Evolutionary conservation across 64 coral and sea anemone genomes (phyloP), one percentile per base, ranked within the genome.

Genomic region (Stichodactyla mertensii): DNA sequence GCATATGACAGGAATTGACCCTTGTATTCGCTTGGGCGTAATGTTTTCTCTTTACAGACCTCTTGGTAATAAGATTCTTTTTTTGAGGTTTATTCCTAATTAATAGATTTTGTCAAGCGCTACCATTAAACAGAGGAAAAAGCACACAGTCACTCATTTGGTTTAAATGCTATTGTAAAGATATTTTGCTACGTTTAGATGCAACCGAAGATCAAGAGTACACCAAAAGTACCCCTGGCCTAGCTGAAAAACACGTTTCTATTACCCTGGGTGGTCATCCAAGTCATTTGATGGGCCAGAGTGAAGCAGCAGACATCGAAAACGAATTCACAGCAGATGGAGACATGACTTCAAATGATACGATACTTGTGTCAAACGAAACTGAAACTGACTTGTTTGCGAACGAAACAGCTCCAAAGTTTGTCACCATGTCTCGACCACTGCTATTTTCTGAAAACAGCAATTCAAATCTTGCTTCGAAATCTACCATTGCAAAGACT

Each of bases 311-410:
- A 20, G 55, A 55, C 20, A 84, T 86, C 15, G 77, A 62, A 77
- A 91, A 92, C 36, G 87, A 84, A 10, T 89, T 90, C 16, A 86
- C 89, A 71, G 64, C 88, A 62, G 93, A 87, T 77, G 97, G 95
- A 61, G 97, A 99, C 27, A 92, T 95, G 87, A 95, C 97, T 18
- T 99, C 97, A n/a, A 99, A 99, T 69, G 97, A 99, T 51, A 99
- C 97, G 18, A 84, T 95, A 77, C 78, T 94, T 51, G 97, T 99
- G 61, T 99, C 97, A 8, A 99, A 99, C 83, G 97, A 99, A 86
- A 99, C 97, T 28, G 97, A 99, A 79, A 94, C 97, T 23, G 97
- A 99, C 54, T 86, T 99, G 45, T 95, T 85, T 88, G 97, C 93
- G 12, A 99, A 99, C 52, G 97, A 99, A 71, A 99, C 97, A 10